phyloP scores from a whole-genome alignment of 2,888 invertebrate species.

The Xestia xanthographa region DNA sequence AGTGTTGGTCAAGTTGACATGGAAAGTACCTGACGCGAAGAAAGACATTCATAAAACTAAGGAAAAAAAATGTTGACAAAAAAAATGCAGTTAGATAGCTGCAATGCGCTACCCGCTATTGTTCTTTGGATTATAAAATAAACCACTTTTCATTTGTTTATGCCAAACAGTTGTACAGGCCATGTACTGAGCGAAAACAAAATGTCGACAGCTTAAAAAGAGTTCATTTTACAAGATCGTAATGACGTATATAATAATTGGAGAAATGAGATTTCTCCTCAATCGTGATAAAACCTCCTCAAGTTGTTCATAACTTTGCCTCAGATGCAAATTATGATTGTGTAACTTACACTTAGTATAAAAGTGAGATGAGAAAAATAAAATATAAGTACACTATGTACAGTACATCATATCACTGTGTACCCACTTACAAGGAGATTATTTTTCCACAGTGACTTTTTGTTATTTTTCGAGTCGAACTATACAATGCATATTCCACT shows the following conservation, averaged over 20 bases:
- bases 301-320: conserved; percentile 40
- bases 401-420: conserved; percentile 40
- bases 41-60: conserved; percentile 18
- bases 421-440: conserved; percentile 53
- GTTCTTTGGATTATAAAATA: conserved; percentile 47
- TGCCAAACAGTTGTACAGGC: conserved; percentile 15
- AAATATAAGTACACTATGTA: conserved; percentile 43
- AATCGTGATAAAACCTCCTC: conserved; percentile 49
- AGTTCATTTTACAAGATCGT: conserved; percentile 44
- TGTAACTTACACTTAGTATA: conserved; percentile 53
- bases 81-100: conserved; percentile 4
- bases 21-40: conserved; percentile 24
- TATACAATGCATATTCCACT: conserved; percentile 68
- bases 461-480: conserved; percentile 60
- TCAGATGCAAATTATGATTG: conserved; percentile 35
- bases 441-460: conserved; percentile 46
- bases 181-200: conserved; percentile 27
- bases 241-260: conserved; percentile 34
- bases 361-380: conserved; percentile 61
- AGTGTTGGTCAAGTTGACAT: conserved; percentile 21
- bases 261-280: conserved; percentile 59
- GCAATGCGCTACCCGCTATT: conserved; percentile 20
- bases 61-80: conserved; percentile 13
- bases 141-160: conserved; percentile 16
- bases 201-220: conserved; percentile 12